Percentiles rank a stretch among this genome's conserved stretches.
Conservation (phyloP, 2,888 invertebrate species). For the Tillus elongatus region DNA sequence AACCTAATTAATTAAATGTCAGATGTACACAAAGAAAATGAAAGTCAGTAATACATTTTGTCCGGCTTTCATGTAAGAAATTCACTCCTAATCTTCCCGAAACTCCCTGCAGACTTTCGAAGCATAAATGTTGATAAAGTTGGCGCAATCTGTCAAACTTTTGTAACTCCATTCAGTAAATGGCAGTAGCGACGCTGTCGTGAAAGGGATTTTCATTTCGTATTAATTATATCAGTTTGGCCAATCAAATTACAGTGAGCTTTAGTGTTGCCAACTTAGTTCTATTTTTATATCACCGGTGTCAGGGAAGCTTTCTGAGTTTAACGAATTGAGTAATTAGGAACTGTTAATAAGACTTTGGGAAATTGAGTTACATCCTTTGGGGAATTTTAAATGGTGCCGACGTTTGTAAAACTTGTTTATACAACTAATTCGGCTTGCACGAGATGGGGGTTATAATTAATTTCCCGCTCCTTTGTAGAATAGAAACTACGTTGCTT, state of each 20-base stretch:
- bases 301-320: neutral
- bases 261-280: constrained; percentile 5
- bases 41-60: constrained; percentile 18
- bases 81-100: constrained; percentile 26
- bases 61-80: constrained; percentile 20
- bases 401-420: neutral
- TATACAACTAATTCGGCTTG: too few relatives aligned
- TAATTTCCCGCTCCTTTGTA: too few relatives aligned
- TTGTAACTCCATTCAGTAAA: constrained; percentile 30
- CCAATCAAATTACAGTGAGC: constrained; percentile 23
- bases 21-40: too few relatives aligned
- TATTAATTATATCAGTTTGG: constrained; percentile 29
- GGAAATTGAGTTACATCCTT: constrained; percentile 2
- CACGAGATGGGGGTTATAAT: too few relatives aligned
- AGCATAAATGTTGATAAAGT: constrained; percentile 30
- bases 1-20: too few relatives aligned
- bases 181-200: constrained; percentile 24
- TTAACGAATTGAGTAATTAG: neutral
- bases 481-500: too few relatives aligned
- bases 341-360: too few relatives aligned
- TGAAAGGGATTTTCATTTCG: constrained; percentile 29
- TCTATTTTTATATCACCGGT: neutral
- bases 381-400: neutral
- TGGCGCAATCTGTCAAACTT: constrained; percentile 31
- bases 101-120: constrained; percentile 21